These are phyloP conservation scores for Odontophorus gujanensis DNA, from an alignment of 2,113 vertebrate genomes.

Conservation along the genomic window DNA sequence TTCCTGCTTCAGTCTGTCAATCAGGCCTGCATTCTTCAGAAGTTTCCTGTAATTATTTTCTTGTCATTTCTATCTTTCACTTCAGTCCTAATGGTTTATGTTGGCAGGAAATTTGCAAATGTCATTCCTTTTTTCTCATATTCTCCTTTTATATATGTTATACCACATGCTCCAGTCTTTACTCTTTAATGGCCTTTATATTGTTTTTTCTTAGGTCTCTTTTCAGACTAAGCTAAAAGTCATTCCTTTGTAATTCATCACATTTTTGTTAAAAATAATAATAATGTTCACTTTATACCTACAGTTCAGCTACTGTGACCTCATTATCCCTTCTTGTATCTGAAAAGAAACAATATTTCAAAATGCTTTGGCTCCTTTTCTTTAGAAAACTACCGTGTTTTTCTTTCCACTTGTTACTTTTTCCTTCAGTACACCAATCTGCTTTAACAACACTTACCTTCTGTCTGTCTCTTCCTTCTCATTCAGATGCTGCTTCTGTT, in stretches of 20 bases:
- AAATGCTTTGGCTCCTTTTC: slow-evolving; percentile 26
- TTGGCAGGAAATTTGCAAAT: slow-evolving; percentile 57
- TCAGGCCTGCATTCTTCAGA: slow-evolving; percentile 7
- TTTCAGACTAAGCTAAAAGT: neutral
- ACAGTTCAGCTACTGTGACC: neutral
- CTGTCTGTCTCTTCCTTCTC: slow-evolving; percentile 15
- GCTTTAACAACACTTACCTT: slow-evolving; percentile 42
- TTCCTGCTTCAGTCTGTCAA: slow-evolving; percentile 7
- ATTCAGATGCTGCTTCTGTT: slow-evolving; percentile 27
- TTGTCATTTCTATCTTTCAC: slow-evolving; percentile 45
- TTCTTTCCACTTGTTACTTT: slow-evolving; percentile 18
- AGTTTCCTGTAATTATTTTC: slow-evolving; percentile 47
- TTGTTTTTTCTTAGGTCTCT: neutral
- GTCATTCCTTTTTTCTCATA: slow-evolving; percentile 34
- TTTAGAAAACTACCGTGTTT: slow-evolving; percentile 28
- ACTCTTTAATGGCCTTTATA: neutral
- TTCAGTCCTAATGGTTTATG: slow-evolving; percentile 30
- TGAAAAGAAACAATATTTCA: slow-evolving; percentile 45
- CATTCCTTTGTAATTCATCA: neutral
- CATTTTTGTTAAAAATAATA: neutral
- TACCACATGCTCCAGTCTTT: neutral
- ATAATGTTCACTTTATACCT: neutral
- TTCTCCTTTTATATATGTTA: neutral
- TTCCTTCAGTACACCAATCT: neutral
- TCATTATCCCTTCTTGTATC: neutral